Base-by-base conservation (phyloP, 2,888 invertebrate species). In the Hirtodrosophila trivittata region DNA sequence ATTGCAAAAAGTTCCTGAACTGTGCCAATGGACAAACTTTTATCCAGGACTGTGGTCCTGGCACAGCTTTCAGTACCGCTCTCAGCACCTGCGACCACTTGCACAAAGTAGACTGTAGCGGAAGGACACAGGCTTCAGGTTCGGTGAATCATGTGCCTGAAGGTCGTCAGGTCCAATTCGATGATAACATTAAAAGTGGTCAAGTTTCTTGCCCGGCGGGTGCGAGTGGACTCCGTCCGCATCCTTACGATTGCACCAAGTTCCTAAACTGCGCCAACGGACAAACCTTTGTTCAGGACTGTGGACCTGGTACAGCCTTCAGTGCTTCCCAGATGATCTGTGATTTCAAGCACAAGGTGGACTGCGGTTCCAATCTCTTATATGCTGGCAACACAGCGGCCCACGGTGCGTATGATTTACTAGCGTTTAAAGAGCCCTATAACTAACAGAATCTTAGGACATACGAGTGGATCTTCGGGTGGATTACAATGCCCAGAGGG, bases 181-280 rank as follows among this genome's bases (percentile, higher is more conserved):
- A 14, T n/a, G 10, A 6, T n/a, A n/a, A n/a, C n/a, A n/a, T n/a
- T n/a, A n/a, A n/a, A 3, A 43, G 30, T 30, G 32, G 13, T 9
- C 30, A 10, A 6, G 63, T 13, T 0, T 3, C 9, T 1, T 69
- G 69, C 12, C 69, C 92, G 0, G 56, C 85, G 0, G 91, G 91
- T n/a, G 83, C 88, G 0, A 91, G 87, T 46, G 94, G 94, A 0
- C 74, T 93, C 7, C 88, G n/a, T n/a, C 92, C 92, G 0, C 93
- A 94, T 89, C 93, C 94, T 0, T 88, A 87, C 0, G 92, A 93
- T 56, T 94, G 94, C 74, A 91, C 91, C 0, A 93, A 94, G 78
- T 94, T 93, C 83, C 77, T 94, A 12, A 93, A 93, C 75, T 94
- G 94, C 80, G 93, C 91, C 6, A 91, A 93, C 69, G 94, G 94